Conservation (phyloP, 2,888 invertebrate species). For the Synergus gifuensis region DNA sequence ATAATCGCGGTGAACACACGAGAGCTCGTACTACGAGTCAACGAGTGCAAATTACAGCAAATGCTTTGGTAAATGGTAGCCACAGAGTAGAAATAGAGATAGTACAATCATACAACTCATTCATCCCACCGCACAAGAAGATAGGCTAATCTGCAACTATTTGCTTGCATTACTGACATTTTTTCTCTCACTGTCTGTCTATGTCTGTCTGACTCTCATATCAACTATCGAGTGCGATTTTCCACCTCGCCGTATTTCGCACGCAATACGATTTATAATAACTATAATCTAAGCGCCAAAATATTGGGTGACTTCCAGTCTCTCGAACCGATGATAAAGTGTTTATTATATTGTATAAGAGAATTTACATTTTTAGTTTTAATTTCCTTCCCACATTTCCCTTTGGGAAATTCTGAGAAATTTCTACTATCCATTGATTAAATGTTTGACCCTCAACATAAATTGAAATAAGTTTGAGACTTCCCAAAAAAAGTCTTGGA, state of each 20-base stretch:
- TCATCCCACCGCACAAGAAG: conserved; percentile 17
- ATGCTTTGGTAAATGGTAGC: conserved; percentile 12
- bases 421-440: no score
- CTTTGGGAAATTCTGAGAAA: no score
- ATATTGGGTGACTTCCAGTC: background rate
- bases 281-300: conserved; percentile 28
- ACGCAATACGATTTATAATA: conserved; percentile 14
- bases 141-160: conserved; percentile 34
- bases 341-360: background rate
- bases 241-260: conserved; percentile 19
- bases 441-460: no score
- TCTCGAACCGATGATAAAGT: background rate
- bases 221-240: conserved; percentile 21
- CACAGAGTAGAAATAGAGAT: conserved; percentile 29
- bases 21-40: conserved; percentile 7
- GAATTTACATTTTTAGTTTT: background rate
- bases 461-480: no score
- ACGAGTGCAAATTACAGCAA: background rate
- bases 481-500: no score
- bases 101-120: conserved; percentile 28
- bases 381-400: no score
- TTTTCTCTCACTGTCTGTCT: background rate
- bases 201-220: background rate
- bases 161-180: conserved; percentile 32
- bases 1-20: background rate